Evolutionary conservation across 2,888 invertebrate genomes (phyloP), one percentile per base, ranked within the genome.

Genomic region (Nesidiocoris tenuis): DNA sequence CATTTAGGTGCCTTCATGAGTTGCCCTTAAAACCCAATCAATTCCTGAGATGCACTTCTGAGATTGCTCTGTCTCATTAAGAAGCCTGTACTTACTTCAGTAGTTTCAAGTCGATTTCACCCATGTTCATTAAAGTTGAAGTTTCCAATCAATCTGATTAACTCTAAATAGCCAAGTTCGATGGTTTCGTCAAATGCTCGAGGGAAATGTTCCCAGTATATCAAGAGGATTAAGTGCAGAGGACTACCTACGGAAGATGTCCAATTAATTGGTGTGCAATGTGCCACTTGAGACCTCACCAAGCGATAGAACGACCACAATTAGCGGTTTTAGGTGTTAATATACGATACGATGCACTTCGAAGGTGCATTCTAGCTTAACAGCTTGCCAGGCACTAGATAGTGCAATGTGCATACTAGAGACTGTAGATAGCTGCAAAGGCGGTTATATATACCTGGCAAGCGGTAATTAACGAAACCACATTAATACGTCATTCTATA

Each of bases 271-370:
- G 39, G 39, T 12, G 3, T 3, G 39, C 39, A 39, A 39, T 39
- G 12, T 39, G 39, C 39, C 39, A 39, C 39, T 39, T 12, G 39
- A 12, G 39, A 39, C 39, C 39, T 39, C 39, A 39, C n/a, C n/a
- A n/a, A n/a, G n/a, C n/a, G n/a, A n/a, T n/a, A n/a, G n/a, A n/a
- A n/a, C n/a, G n/a, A 12, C 70, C 70, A 19, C 70, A 70, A 70
- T 70, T 70, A 70, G 70, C 23, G 70, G 70, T 70, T 70, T 70
- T 23, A 70, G 70, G 70, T 70, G 70, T 70, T 70, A 57, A 70
- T 70, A 21, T 70, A 59, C 70, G 70, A 70, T 70, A 59, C 70
- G 3, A n/a, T n/a, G 39, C 39, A 39, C 12, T 39, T 12, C 39
- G 39, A 39, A 39, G 70, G 56, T 70, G 70, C 70, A 70, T 70